Percentiles rank a stretch among this genome's conserved stretches.
These are phyloP conservation scores for Gasteruption jaculator DNA, from an alignment of 2,888 invertebrate species.

Conservation along the genomic window DNA sequence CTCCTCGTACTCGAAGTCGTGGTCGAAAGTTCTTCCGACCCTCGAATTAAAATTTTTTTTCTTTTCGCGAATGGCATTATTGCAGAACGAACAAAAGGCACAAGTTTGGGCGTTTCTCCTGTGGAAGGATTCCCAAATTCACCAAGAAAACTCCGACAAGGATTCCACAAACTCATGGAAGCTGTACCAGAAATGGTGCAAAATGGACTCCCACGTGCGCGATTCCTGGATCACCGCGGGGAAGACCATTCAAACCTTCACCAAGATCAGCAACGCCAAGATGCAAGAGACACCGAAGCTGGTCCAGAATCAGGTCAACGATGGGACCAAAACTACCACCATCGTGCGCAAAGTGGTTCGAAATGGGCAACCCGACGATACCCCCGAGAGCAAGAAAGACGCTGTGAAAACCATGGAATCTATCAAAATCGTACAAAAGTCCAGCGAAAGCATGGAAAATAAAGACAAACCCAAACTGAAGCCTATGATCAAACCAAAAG, in stretches of 20 bases:
- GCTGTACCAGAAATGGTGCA: conserved; percentile 79
- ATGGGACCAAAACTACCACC: too few relatives aligned
- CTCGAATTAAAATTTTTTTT: conserved; percentile 6
- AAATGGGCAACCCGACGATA: conserved; percentile 47
- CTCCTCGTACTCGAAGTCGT: background rate
- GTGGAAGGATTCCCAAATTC: conserved; percentile 67
- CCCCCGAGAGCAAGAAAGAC: conserved; percentile 35
- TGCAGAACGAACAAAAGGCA: conserved; percentile 70
- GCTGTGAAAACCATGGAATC: conserved; percentile 28
- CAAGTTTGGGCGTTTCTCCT: conserved; percentile 82
- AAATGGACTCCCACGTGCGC: conserved; percentile 69
- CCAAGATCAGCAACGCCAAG: conserved; percentile 65
- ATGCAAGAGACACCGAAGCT: conserved; percentile 56
- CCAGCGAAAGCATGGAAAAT: conserved; percentile 27
- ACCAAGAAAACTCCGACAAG: conserved; percentile 52
- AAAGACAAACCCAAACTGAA: conserved; percentile 38
- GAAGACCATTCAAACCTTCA: conserved; percentile 68
- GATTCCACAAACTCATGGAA: conserved; percentile 68
- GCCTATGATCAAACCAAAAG: conserved; percentile 41
- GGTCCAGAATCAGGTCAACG: conserved; percentile 30
- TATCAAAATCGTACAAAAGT: conserved; percentile 32
- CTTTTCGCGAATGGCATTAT: conserved; percentile 21
- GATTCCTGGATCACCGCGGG: conserved; percentile 80
- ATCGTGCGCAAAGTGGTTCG: conserved; percentile 46
- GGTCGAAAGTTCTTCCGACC: conserved; percentile 4